These are phyloP conservation scores for Gnathonemus longibarbis DNA, from an alignment of 2,113 vertebrate species.

Conservation along the genomic window DNA sequence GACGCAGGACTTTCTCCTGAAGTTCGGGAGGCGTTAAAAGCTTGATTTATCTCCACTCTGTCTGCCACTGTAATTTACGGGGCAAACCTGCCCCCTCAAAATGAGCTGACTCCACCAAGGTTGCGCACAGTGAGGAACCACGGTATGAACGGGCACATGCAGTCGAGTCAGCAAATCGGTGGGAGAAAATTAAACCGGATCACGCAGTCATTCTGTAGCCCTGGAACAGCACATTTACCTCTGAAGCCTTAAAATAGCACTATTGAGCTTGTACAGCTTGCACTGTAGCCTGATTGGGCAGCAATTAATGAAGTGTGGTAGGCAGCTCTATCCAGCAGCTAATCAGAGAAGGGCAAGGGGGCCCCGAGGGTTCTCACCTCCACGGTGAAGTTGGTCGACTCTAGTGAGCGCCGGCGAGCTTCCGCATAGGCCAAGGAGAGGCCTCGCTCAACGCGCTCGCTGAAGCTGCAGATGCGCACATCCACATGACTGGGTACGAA, in stretches of 20 bases:
- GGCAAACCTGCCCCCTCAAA: constrained; percentile 2
- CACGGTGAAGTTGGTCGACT: constrained; percentile 76
- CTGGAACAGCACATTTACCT: background rate
- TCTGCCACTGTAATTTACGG: background rate
- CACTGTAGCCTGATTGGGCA: background rate
- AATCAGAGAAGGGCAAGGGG: background rate
- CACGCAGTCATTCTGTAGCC: background rate
- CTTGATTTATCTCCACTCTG: background rate
- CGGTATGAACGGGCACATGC: background rate
- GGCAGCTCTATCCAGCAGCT: background rate
- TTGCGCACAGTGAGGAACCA: background rate
- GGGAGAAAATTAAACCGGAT: background rate
- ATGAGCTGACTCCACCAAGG: constrained; percentile 15
- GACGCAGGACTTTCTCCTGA: background rate
- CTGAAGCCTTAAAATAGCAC: background rate
- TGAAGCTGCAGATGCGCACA: constrained; percentile 81
- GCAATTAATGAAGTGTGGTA: background rate
- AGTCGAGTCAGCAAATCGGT: background rate
- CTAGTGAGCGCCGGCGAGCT: constrained; percentile 66
- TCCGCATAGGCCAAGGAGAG: constrained; percentile 75
- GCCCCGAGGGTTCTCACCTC: constrained; percentile 62
- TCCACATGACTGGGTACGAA: constrained; percentile 84
- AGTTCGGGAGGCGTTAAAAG: background rate
- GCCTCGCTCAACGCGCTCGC: constrained; percentile 78
- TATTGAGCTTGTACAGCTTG: background rate